Base-by-base conservation (phyloP, 2,888 invertebrate species). In the Scaptomyza parva region DNA sequence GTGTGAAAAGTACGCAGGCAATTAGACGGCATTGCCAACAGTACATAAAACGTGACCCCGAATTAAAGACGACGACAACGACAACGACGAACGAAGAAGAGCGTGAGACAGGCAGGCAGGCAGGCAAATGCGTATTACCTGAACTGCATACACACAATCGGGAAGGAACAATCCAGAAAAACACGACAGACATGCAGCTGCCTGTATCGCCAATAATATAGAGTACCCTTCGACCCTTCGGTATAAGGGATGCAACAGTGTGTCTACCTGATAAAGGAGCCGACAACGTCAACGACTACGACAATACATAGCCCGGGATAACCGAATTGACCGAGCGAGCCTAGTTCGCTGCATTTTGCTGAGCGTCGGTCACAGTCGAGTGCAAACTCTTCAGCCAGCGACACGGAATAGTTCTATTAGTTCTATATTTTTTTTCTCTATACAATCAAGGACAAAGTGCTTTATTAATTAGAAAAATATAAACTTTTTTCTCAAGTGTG, bases 401-500 rank as follows among this genome's bases (percentile, higher is more conserved):
- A 67, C 86, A 81, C 71, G 75, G 59, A 52, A 11, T n/a, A n/a
- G n/a, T n/a, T n/a, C n/a, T n/a, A n/a, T 28, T 17, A 64, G 55
- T 37, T 50, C n/a, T n/a, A 11, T 33, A 28, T 18, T 12, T n/a
- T 26, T 40, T 11, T 18, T 40, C 30, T 53, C n/a, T 2, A 6
- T 4, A 24, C 2, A n/a, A 0, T 52, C 44, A 24, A 44, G 30
- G 44, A n/a, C 6, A 17, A 51, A 67, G 72, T 54, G 41, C 22
- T 17, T 47, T 26, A n/a, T 3, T 2, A 18, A 1, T 18, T 18
- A 0, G n/a, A 7, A 0, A 45, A 11, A 8, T 8, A 17, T 1
- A 18, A 28, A 4, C 3, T 55, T 39, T 58, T 40, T 41, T 20
- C 8, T 9, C 18, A 28, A 61, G 40, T 50, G 44, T 33, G 20